Percentiles rank a stretch among this genome's conserved stretches.
phyloP scores from a whole-genome alignment of 2,113 vertebrate species.

The Tragelaphus buxtoni region DNA sequence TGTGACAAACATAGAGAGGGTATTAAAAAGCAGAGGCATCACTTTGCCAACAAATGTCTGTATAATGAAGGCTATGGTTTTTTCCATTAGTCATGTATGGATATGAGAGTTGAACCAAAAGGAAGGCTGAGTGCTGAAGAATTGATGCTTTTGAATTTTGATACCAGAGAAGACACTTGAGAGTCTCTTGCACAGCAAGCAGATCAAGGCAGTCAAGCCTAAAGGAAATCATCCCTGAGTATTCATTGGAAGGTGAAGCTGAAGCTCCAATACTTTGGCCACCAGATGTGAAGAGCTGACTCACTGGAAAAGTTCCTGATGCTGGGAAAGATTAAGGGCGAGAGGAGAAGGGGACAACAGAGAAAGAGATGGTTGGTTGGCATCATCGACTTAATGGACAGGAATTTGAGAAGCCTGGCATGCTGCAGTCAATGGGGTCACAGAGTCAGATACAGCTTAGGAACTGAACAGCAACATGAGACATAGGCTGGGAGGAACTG shows the following conservation, averaged over 20 bases:
- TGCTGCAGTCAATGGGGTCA: fast-evolving
- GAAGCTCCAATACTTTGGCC: not conserved
- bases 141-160: not conserved
- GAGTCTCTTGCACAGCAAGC: not conserved
- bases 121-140: not conserved
- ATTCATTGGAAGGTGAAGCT: not conserved
- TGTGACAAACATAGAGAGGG: not conserved
- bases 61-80: not conserved
- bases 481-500: fast-evolving
- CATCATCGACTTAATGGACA: not conserved
- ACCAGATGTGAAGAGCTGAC: not conserved
- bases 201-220: not conserved
- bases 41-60: not conserved
- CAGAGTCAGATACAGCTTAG: not conserved
- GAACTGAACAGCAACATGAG: not conserved
- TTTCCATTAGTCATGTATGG: not conserved
- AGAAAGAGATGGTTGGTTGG: not conserved
- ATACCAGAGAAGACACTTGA: not conserved
- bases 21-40: not conserved
- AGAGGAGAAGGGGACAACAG: not conserved
- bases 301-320: not conserved
- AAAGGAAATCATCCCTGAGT: not conserved
- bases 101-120: not conserved
- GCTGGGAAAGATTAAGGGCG: not conserved
- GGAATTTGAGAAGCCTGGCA: not conserved